Base-by-base conservation (phyloP, 2,888 invertebrate genomes). In the Diarsia dahlii region DNA sequence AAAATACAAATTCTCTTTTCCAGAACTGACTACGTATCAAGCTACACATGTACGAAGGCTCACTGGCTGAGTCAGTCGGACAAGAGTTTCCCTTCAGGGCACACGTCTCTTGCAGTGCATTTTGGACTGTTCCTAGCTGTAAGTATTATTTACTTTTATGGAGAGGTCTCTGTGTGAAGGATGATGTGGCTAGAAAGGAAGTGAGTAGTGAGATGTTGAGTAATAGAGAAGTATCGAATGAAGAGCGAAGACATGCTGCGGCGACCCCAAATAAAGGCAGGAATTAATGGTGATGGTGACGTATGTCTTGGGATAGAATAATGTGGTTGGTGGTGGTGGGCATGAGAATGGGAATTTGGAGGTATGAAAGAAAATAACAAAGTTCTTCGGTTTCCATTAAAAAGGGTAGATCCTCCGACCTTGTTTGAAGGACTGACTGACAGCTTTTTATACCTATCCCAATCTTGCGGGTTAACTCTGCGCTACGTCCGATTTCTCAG, bases 51-150 rank as follows among this genome's bases (percentile, higher is more conserved):
- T 88, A 97, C 97, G 0, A 98, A 97, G 88, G 96, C 96, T 0
- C 97, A 97, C 86, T 97, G 97, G 92, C 86, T 98, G 10, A 95
- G 94, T 50, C 98, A 98, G 92, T 92, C 97, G 3, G 90, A 97
- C 96, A 91, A 97, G 95, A 96, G 98, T 97, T 89, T 98, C 90
- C 98, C 98, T 0, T 98, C 98, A 0, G 98, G 98, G 0, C 98
- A 98, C 94, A 97, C 98, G 0, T 97, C 98, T 0, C 90, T 98
- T 0, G 97, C 97, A 0, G 92, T 97, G n/a, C 98, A 97, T 87
- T 96, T 97, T 0, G 97, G 97, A 1, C 81, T 98, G 4, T 98
- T 97, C 91, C 84, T 97, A 88, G 93, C 95, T 81, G 97, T 97
- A 91, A 97, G 97, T 97, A 82, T 80, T 12, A 13, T 56, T 58